Base-by-base conservation (phyloP, 2,113 vertebrate genomes). In the Miniopterus natalensis region DNA sequence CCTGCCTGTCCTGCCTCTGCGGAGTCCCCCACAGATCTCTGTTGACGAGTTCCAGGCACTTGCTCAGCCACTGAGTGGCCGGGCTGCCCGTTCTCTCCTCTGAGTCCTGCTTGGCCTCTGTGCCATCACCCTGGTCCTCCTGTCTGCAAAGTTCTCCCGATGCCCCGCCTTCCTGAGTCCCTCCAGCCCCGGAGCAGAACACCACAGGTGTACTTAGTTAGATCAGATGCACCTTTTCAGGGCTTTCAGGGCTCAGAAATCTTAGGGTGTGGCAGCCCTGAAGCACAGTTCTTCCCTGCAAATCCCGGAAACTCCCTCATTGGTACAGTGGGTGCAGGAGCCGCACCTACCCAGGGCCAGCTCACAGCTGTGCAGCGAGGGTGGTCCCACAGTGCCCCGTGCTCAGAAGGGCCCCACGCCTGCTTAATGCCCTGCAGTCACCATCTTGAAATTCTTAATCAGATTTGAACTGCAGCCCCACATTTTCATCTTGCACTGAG, bases 291-390 rank as follows among this genome's bases (percentile, higher is more conserved):
- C 61, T 31, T 40, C 51, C 66, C 47, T 0, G 1, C 57, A 23
- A n/a, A 17, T n/a, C 23, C 66, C 36, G 20, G 18, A 74, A 27
- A 10, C 12, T 17, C 55, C 51, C 71, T 40, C 1, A 0, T 5
- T 74, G 68, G n/a, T 7, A 3, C 21, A 4, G 31, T 9, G 71
- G n/a, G 12, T 23, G 17, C 8, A 10, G 1, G 1, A 1, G 9
- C 23, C 1, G 70, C 36, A 21, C 1, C 15, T 5, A 0, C 49
- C 49, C 25, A 1, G 0, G 10, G 84, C 42, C 71, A 1, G 49
- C 20, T 17, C 18, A 0, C 0, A 5, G 13, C 9, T 0, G 8
- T 31, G 78, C 23, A 1, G 14, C n/a, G 42, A 8, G 57, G 0
- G 0, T 8, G 0, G 36, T 49, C 29, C 8, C 57, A 11, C n/a